Evolutionary conservation across 2,113 vertebrate genomes (phyloP), one percentile per base, ranked within the genome.

Genomic region (Petrocephalus zakoni): DNA sequence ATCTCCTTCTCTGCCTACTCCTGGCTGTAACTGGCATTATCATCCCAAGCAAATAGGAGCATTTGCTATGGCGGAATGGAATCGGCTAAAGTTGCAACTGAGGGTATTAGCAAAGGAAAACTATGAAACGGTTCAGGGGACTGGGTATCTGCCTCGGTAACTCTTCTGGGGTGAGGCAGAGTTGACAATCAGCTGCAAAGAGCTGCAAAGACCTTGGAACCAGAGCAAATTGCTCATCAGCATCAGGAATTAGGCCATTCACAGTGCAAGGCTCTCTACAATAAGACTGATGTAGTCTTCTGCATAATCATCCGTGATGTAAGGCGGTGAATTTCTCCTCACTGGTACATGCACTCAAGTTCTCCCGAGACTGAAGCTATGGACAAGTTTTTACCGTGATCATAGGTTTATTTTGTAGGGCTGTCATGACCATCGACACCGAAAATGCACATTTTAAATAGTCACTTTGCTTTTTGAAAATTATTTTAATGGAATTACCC

Each of bases 21-120:
- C 92, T 91, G 91, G 92, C 91, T 92, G 94, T 92, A 94, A 94
- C 94, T 93, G 93, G 89, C 89, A 89, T 91, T 93, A 93, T 93
- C 93, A 91, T 88, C 85, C 84, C 92, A 90, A 91, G 89, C 88
- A 72, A 52, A 78, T 89, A 89, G 88, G 89, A 90, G 72, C 90
- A 91, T 92, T 94, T 94, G 92, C 93, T 94, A 93, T 92, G 93
- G 90, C 90, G 92, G 93, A 94, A 94, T 93, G 88, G 94, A 92
- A 94, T 94, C 93, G 93, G 94, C 93, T 93, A 93, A 94, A 93
- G 93, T 92, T 90, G 91, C 94, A 92, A 92, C 91, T 94, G 93
- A 92, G 92, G 94, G 93, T 93, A 93, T 83, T 75, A 22, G 61
- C 90, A 93, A 93, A 93, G 92, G 93, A 93, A 92, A 91, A 91